Percentiles rank a stretch among this genome's conserved stretches.
These are phyloP conservation scores for Hypena proboscidalis DNA, from an alignment of 2,888 invertebrate species.

Conservation along the genomic window DNA sequence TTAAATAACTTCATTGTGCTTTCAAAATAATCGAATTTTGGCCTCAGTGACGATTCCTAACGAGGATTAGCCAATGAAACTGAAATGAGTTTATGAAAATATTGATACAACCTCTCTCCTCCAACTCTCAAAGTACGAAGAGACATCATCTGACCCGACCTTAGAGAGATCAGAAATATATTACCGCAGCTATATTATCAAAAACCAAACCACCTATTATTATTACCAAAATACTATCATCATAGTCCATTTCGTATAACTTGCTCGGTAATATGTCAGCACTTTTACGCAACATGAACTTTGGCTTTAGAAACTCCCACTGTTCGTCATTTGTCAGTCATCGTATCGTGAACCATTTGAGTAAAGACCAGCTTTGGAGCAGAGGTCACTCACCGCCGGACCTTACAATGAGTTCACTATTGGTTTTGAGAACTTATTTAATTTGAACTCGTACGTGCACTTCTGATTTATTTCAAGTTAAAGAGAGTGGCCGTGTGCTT, in stretches of 20 bases:
- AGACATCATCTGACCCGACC: too few species aligned
- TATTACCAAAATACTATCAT: constrained; percentile 4
- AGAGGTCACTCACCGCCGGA: constrained; percentile 49
- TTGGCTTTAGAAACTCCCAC: constrained; percentile 53
- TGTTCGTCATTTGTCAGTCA: constrained; percentile 67
- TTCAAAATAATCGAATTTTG: too few species aligned
- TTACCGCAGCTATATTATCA: too few species aligned
- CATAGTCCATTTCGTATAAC: constrained; percentile 5
- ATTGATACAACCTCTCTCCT: too few species aligned
- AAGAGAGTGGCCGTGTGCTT: constrained; percentile 1
- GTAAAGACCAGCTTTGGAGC: constrained; percentile 50
- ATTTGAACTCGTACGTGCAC: constrained; percentile 40
- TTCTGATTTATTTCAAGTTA: constrained; percentile 32
- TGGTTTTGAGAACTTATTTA: constrained; percentile 33
- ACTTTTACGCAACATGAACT: constrained; percentile 53
- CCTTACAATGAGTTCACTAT: constrained; percentile 29
- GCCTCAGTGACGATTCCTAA: too few species aligned
- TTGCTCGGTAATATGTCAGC: constrained; percentile 23
- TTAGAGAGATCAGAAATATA: too few species aligned
- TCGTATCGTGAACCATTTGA: constrained; percentile 56
- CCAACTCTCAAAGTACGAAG: too few species aligned
- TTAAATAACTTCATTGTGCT: too few species aligned
- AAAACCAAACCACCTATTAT: too few species aligned
- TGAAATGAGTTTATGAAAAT: too few species aligned
- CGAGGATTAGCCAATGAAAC: too few species aligned